These are phyloP conservation scores for Phalera bucephala DNA, from an alignment of 2,888 invertebrate genomes.

Conservation along the genomic window DNA sequence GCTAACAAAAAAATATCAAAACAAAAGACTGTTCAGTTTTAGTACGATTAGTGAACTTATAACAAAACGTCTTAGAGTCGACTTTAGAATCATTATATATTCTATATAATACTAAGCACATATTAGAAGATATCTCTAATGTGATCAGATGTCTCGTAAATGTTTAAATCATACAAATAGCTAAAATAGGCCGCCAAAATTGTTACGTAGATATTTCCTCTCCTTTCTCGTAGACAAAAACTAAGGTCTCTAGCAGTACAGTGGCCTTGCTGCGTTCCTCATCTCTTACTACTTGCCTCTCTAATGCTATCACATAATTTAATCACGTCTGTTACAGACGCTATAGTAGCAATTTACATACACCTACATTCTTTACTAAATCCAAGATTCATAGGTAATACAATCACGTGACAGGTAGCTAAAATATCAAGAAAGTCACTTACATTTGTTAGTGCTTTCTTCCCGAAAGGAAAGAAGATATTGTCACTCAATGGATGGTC, in stretches of 20 bases:
- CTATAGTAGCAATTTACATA: not conserved
- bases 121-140: too few relatives aligned
- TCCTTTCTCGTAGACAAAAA: slow-evolving; percentile 1
- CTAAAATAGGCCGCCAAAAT: too few relatives aligned
- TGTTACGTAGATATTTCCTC: not conserved
- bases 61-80: too few relatives aligned
- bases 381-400: slow-evolving; percentile 12
- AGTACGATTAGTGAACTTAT: too few relatives aligned
- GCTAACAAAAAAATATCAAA: too few relatives aligned
- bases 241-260: not conserved
- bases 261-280: not conserved
- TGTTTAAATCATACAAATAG: too few relatives aligned
- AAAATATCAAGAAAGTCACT: too few relatives aligned
- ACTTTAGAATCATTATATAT: too few relatives aligned
- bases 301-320: not conserved
- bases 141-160: too few relatives aligned
- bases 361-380: slow-evolving; percentile 13
- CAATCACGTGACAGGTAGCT: too few relatives aligned
- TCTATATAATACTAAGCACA: too few relatives aligned
- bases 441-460: slow-evolving; percentile 86
- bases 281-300: not conserved
- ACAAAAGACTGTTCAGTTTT: too few relatives aligned
- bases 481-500: slow-evolving; percentile 54
- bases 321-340: slow-evolving; percentile 2
- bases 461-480: slow-evolving; percentile 84